These are phyloP conservation scores for Melanotaenia boesemani DNA, from an alignment of 2,797 vertebrate species.

Conservation along the genomic window DNA sequence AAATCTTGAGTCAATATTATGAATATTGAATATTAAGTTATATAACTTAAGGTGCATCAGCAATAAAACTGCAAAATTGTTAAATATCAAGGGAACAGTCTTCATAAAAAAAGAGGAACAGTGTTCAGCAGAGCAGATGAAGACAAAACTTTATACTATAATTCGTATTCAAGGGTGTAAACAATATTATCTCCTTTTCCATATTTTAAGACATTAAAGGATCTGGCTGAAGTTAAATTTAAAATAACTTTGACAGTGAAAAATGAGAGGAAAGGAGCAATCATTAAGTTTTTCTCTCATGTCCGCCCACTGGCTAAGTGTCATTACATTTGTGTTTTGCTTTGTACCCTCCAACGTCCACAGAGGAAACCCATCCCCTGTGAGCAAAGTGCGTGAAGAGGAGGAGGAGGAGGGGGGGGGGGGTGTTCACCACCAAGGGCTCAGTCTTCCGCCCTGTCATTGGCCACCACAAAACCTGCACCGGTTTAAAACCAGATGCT, in stretches of 20 bases:
- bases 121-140: constrained; percentile 20
- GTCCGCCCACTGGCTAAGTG: constrained; percentile 34
- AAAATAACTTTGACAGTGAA: constrained; percentile 50
- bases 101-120: constrained; percentile 46
- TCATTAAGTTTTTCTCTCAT: constrained; percentile 47
- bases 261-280: constrained; percentile 49
- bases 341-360: constrained; percentile 51
- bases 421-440: constrained; percentile 69
- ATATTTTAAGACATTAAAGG: constrained; percentile 13
- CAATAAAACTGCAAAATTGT: constrained; percentile 1
- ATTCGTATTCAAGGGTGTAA: constrained; percentile 2
- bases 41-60: constrained; percentile 2
- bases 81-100: constrained; percentile 9
- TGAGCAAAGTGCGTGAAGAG: constrained; percentile 46
- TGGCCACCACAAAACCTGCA: constrained; percentile 70
- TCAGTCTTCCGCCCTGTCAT: constrained; percentile 76
- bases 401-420: constrained; percentile 43
- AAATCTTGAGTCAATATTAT: too few relatives aligned
- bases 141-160: neutral
- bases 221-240: constrained; percentile 16
- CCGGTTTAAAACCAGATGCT: constrained; percentile 75
- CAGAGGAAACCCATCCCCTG: constrained; percentile 75
- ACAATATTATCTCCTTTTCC: neutral
- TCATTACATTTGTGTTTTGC: constrained; percentile 62
- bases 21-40: neutral